These are phyloP conservation scores for Holothuria scabra DNA, from an alignment of 53 echinoderm and acorn worm genomes.

Conservation along the genomic window DNA sequence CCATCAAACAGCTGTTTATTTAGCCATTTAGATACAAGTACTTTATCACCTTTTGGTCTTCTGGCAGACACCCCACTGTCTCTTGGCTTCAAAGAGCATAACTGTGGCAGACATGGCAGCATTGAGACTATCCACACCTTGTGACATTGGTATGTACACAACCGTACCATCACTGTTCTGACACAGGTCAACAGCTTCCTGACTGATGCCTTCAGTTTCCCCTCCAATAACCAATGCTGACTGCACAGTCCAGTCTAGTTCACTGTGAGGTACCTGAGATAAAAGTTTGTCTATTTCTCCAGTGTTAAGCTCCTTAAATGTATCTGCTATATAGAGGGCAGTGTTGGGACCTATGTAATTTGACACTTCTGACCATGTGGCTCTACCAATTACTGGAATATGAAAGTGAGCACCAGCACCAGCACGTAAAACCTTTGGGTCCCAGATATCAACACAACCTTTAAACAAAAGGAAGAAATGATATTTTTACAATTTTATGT, in stretches of 20 bases:
- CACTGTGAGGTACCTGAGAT: conserved; percentile 31
- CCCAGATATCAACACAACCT: conserved; percentile 98
- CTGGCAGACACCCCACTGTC: conserved; percentile 58
- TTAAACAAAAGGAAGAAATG: neutral
- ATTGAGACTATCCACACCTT: conserved; percentile 78
- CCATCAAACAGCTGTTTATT: no score
- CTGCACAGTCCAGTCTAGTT: conserved; percentile 63
- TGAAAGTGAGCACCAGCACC: conserved; percentile 94
- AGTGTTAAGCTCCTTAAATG: neutral
- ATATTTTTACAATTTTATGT: neutral
- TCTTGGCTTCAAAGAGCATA: conserved; percentile 83
- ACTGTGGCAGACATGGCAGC: conserved; percentile 83
- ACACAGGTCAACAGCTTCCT: conserved; percentile 67
- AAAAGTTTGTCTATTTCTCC: conserved; percentile 13
- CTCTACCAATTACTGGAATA: conserved; percentile 67
- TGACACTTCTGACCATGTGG: conserved; percentile 68
- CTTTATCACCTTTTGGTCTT: neutral
- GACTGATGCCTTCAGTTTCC: conserved; percentile 85
- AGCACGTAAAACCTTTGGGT: conserved; percentile 92
- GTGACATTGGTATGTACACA: conserved; percentile 80
- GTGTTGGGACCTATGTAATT: conserved; percentile 57
- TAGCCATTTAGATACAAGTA: no score
- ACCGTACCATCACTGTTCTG: conserved; percentile 63
- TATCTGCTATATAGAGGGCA: conserved; percentile 75
- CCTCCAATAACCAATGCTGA: conserved; percentile 90